These are phyloP conservation scores for Lordiphosa clarofinis DNA, from an alignment of 1,140 invertebrate species.

Conservation along the genomic window DNA sequence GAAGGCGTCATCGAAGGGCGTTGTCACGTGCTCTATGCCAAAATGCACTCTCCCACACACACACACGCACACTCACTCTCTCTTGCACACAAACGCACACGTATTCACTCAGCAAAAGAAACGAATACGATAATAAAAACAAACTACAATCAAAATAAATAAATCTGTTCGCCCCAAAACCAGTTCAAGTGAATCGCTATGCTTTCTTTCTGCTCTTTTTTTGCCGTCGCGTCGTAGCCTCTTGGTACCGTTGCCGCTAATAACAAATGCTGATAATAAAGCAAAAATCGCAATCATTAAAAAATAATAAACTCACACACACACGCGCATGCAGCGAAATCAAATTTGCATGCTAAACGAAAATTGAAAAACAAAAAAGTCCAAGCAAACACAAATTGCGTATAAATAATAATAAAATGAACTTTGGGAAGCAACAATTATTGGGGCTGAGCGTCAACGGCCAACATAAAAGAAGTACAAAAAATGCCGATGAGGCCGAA, in stretches of 20 bases:
- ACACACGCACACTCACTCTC: slow-evolving; percentile 1
- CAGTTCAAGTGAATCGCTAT: slow-evolving; percentile 63
- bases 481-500: too few species aligned
- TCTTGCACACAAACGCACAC: slow-evolving; percentile 18
- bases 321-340: slow-evolving; percentile 13
- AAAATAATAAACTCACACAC: slow-evolving; percentile 51
- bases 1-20: slow-evolving; percentile 41
- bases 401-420: slow-evolving; percentile 29
- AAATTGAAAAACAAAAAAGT: slow-evolving; percentile 35
- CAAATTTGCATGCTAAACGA: slow-evolving; percentile 60
- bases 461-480: slow-evolving; percentile 1
- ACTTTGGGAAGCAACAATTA: slow-evolving; percentile 38
- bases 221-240: slow-evolving; percentile 15
- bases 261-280: slow-evolving; percentile 64
- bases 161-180: slow-evolving; percentile 41
- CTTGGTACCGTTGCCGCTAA: slow-evolving; percentile 28
- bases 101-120: slow-evolving; percentile 12
- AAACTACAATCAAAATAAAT: slow-evolving; percentile 59
- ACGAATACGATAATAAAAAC: slow-evolving; percentile 60
- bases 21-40: slow-evolving; percentile 61
- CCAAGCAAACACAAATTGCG: slow-evolving; percentile 25
- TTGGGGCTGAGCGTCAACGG: slow-evolving; percentile 32
- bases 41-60: slow-evolving; percentile 31
- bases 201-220: slow-evolving; percentile 24
- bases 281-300: slow-evolving; percentile 64